Conservation (phyloP, 2,888 invertebrate species). For the Sphecodes monilicornis region DNA sequence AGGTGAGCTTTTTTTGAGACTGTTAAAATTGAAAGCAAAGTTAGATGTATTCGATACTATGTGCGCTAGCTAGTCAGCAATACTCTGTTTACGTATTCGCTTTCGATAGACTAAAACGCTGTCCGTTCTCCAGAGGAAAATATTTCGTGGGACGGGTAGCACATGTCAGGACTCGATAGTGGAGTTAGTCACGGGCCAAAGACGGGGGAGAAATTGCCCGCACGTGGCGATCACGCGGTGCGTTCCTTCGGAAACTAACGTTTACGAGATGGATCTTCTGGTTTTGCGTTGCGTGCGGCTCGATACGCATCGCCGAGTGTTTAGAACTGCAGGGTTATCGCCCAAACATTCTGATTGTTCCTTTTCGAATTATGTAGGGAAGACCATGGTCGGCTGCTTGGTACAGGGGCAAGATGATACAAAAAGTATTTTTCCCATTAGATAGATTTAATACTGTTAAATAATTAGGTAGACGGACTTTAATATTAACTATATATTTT, state of each 20-base stretch:
- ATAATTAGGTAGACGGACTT: too few relatives aligned
- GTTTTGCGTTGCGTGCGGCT: conserved; percentile 28
- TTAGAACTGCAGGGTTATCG: not conserved
- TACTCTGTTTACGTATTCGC: conserved; percentile 36
- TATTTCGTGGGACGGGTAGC: conserved; percentile 42
- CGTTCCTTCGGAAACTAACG: conserved; percentile 40
- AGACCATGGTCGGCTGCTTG: not conserved
- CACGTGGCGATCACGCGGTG: conserved; percentile 51
- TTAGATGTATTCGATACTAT: too few relatives aligned
- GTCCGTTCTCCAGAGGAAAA: conserved; percentile 29
- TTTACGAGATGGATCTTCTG: conserved; percentile 46
- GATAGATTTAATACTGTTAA: too few relatives aligned
- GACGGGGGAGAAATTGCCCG: conserved; percentile 49
- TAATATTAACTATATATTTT: too few relatives aligned
- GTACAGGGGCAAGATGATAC: not conserved
- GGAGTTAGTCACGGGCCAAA: conserved; percentile 39
- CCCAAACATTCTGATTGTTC: not conserved
- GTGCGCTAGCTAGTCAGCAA: not conserved
- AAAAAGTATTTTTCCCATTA: too few relatives aligned
- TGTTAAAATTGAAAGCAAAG: too few relatives aligned
- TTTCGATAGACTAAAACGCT: conserved; percentile 35
- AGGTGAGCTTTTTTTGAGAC: too few relatives aligned
- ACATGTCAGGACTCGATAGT: conserved; percentile 48
- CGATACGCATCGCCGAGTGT: not conserved
- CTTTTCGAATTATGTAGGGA: not conserved